Percentiles rank a stretch among this genome's conserved stretches.
These are phyloP conservation scores for Symphodus melops DNA, from an alignment of 2,113 vertebrate genomes.

Conservation along the genomic window DNA sequence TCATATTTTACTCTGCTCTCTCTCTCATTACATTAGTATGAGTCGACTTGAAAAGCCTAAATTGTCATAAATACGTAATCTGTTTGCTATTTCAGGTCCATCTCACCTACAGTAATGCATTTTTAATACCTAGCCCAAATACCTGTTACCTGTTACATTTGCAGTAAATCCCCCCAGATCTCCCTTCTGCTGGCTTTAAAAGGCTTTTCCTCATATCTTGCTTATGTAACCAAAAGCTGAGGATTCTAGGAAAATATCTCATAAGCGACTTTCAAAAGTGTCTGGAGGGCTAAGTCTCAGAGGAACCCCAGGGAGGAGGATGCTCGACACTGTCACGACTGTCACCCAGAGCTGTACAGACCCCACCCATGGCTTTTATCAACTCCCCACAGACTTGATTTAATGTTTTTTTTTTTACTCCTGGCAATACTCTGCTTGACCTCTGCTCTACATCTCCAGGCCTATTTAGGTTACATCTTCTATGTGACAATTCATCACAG, in stretches of 20 bases:
- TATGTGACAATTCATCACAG: constrained; percentile 45
- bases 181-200: constrained; percentile 32
- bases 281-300: constrained; percentile 52
- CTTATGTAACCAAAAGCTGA: constrained; percentile 70
- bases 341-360: constrained; percentile 51
- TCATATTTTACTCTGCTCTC: constrained; percentile 12
- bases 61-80: constrained; percentile 57
- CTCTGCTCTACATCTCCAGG: constrained; percentile 48
- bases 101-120: constrained; percentile 54
- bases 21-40: constrained; percentile 28
- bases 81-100: constrained; percentile 43
- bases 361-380: constrained; percentile 46
- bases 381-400: constrained; percentile 45
- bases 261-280: constrained; percentile 66
- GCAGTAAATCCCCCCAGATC: constrained; percentile 57
- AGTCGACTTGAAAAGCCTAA: constrained; percentile 51
- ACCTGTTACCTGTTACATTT: constrained; percentile 64
- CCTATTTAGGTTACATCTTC: constrained; percentile 53
- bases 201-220: constrained; percentile 48
- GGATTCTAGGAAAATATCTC: constrained; percentile 65
- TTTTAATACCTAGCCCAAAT: constrained; percentile 67
- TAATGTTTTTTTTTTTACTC: constrained; percentile 65
- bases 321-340: constrained; percentile 59
- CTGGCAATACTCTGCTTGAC: constrained; percentile 24
- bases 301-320: constrained; percentile 55